These are phyloP conservation scores for Onthophagus taurus DNA, from an alignment of 1,140 invertebrate species.

Conservation along the genomic window DNA sequence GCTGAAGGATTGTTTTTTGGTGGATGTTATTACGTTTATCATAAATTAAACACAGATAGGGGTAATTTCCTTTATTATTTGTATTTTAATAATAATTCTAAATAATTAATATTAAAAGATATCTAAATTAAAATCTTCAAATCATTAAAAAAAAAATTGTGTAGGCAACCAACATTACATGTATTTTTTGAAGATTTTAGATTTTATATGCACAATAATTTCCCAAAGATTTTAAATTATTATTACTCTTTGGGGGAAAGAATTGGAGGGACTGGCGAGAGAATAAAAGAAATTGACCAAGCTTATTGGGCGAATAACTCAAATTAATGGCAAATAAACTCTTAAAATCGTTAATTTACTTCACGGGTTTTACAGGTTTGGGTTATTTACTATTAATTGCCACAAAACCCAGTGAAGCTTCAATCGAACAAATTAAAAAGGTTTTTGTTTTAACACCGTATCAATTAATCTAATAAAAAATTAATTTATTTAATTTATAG, in stretches of 20 bases:
- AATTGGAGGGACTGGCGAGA: constrained; percentile 38
- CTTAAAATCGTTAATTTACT: constrained; percentile 46
- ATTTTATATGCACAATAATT: constrained; percentile 48
- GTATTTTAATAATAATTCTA: constrained; percentile 8
- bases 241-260: constrained; percentile 51
- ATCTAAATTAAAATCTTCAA: too few species aligned
- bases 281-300: constrained; percentile 42
- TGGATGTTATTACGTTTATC: constrained; percentile 47
- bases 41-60: constrained; percentile 50
- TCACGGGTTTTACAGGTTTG: constrained; percentile 42
- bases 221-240: constrained; percentile 46
- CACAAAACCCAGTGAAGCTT: constrained; percentile 41
- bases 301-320: constrained; percentile 43
- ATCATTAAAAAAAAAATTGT: too few species aligned
- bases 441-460: constrained; percentile 13
- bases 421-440: constrained; percentile 10
- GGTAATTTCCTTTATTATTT: constrained; percentile 37
- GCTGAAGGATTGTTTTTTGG: constrained; percentile 45
- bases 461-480: constrained; percentile 6
- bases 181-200: constrained; percentile 45
- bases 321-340: constrained; percentile 38
- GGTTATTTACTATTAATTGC: constrained; percentile 46
- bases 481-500: constrained; percentile 27
- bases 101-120: too few species aligned
- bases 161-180: constrained; percentile 16